Evolutionary conservation across 2,113 vertebrate genomes (phyloP), one percentile per base, ranked within the genome.

Genomic region (Gadus macrocephalus): DNA sequence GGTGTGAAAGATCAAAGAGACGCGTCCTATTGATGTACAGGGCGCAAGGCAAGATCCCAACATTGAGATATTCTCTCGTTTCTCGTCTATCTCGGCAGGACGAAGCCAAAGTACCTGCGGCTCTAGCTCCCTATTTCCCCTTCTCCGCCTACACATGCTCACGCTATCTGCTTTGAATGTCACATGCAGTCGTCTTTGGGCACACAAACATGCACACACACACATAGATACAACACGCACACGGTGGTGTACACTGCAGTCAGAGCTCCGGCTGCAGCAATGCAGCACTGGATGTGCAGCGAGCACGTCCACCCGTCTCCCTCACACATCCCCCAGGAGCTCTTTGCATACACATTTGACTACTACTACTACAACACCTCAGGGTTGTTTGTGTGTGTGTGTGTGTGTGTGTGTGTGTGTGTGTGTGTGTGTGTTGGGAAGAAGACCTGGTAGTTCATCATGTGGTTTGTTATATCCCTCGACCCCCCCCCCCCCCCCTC

Each of bases 151-250:
- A 60, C 58, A 17, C 35, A 31, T 42, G 27, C 31, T 22, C 16
- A 17, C 64, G 0, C 38, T 66, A 2, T 78, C 5, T 76, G 64
- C 56, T 19, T 67, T 28, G 84, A 78, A 77, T 67, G 72, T 82
- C 74, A 73, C 72, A 74, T 53, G 53, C 17, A 8, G 31, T 49
- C 16, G 3, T 28, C 28, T 15, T 15, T 62, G 19, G 5, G 42
- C 55, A 58, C 55, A 58, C 16, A 58, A 9, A 58, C 55, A 58
- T 6, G n/a, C 15, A 58, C 55, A 58, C 55, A 58, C 55, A 58
- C 20, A 20, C 55, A 17, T n/a, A 17, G 4, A 17, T n/a, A n/a
- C 55, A 58, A 49, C 11, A 49, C 42, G 42, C 42, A 49, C 2
- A 49, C 42, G 14, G 42, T 49, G 42, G 42, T 55, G 17, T 27